Conservation (phyloP, 2,797 vertebrate species). For the Anolis apletophallus region DNA sequence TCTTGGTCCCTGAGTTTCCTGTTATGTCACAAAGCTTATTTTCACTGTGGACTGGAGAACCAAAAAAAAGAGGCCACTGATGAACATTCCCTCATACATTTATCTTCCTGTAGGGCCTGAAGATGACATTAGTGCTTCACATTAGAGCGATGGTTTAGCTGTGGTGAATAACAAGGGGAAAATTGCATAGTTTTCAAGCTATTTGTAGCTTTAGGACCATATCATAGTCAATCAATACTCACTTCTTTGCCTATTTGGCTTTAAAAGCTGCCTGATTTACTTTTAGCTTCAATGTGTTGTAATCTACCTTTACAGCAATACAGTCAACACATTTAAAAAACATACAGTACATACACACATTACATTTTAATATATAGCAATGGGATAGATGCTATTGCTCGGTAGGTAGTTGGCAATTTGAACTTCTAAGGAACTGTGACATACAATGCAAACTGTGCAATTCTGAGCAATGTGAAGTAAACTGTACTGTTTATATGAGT, state of each 20-base stretch:
- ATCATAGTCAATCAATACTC: neutral
- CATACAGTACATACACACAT: too few relatives aligned
- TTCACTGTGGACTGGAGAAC: constrained; percentile 24
- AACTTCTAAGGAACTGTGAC: neutral
- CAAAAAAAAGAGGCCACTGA: constrained; percentile 22
- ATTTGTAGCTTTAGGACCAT: neutral
- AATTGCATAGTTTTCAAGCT: neutral
- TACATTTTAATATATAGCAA: constrained; percentile 12
- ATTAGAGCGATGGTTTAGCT: neutral
- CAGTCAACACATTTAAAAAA: too few relatives aligned
- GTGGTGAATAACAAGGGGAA: constrained; percentile 12
- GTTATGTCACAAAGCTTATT: constrained; percentile 22
- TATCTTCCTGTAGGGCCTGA: constrained; percentile 47
- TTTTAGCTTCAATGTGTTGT: neutral
- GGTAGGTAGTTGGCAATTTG: constrained; percentile 9
- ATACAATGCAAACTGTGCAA: constrained; percentile 1
- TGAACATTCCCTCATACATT: constrained; percentile 43
- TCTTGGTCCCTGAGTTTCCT: constrained; percentile 7
- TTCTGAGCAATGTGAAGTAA: neutral
- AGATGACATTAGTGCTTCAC: constrained; percentile 44
- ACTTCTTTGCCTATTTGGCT: neutral
- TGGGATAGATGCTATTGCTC: fast-evolving
- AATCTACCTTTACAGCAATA: neutral
- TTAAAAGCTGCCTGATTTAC: neutral
- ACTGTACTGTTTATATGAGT: neutral